Conservation (phyloP, 2,113 vertebrate genomes). For the human region DNA sequence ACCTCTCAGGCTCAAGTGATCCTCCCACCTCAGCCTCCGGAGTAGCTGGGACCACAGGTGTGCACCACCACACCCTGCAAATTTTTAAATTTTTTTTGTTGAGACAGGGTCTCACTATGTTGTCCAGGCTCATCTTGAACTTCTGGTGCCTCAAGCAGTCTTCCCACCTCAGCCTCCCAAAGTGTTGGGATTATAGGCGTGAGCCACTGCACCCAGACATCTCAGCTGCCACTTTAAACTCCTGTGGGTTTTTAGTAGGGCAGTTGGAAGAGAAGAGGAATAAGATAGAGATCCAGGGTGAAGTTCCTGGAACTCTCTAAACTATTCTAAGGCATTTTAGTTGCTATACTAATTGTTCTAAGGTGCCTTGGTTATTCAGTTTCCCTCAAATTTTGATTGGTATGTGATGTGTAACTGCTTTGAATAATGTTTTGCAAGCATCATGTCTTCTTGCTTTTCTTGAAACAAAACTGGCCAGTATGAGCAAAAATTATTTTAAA, state of each 20-base stretch:
- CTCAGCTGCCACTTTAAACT: conserved; percentile 20
- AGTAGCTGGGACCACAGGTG: no score
- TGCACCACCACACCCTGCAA: no score
- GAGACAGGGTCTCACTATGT: no score
- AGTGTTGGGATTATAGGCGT: no score
- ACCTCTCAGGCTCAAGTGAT: no score
- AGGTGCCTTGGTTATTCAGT: neutral
- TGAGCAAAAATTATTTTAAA: neutral
- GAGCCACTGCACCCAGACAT: neutral
- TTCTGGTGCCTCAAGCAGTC: no score
- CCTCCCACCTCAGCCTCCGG: no score
- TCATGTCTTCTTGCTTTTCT: conserved; percentile 6
- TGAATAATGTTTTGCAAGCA: neutral
- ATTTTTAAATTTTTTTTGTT: no score
- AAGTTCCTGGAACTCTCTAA: neutral
- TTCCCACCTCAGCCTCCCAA: no score
- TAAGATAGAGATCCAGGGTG: neutral
- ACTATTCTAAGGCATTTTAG: neutral
- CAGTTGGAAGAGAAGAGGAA: no score
- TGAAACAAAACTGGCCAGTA: neutral
- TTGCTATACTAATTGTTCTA: neutral
- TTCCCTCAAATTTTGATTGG: neutral
- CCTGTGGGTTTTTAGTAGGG: neutral
- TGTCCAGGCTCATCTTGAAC: no score
- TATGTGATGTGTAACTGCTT: neutral